Conservation (phyloP, 2,113 vertebrate genomes). For the Fregata magnificens region DNA sequence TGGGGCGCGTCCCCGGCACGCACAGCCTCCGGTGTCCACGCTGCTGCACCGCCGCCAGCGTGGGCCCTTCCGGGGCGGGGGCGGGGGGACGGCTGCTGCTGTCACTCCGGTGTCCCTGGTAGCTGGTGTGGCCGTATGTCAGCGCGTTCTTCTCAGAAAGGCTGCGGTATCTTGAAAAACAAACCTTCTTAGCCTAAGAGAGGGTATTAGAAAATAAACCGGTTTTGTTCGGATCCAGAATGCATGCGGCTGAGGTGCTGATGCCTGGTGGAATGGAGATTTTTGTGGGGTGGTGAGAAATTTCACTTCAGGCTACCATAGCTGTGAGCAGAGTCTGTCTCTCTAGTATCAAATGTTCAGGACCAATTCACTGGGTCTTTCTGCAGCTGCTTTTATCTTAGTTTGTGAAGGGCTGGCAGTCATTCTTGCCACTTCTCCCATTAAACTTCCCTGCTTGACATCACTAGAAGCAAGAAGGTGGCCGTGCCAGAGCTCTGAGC, state of each 20-base stretch:
- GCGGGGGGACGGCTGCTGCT: not conserved
- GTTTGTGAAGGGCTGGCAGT: not conserved
- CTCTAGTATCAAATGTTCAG: not conserved
- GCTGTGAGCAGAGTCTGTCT: not conserved
- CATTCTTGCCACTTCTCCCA: rapidly evolving
- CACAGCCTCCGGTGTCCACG: not conserved
- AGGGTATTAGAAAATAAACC: rapidly evolving
- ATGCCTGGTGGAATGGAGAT: rapidly evolving
- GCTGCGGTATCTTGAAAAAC: rapidly evolving
- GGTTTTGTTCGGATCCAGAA: rapidly evolving
- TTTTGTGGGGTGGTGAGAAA: not conserved
- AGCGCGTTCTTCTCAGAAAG: rapidly evolving
- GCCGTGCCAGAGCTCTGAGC: rapidly evolving
- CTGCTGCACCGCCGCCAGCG: not conserved
- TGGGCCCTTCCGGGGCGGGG: not conserved
- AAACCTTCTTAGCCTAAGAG: rapidly evolving
- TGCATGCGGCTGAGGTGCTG: not conserved
- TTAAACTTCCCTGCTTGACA: not conserved
- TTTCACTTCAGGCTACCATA: rapidly evolving
- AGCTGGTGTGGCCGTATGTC: not conserved
- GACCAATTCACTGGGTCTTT: not conserved
- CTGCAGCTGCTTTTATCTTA: not conserved
- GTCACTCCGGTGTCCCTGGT: not conserved
- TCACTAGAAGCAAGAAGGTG: not conserved
- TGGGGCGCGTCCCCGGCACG: not conserved